Evolutionary conservation across 2,888 invertebrate genomes (phyloP).

Genomic region (Nomada ruficornis): DNA sequence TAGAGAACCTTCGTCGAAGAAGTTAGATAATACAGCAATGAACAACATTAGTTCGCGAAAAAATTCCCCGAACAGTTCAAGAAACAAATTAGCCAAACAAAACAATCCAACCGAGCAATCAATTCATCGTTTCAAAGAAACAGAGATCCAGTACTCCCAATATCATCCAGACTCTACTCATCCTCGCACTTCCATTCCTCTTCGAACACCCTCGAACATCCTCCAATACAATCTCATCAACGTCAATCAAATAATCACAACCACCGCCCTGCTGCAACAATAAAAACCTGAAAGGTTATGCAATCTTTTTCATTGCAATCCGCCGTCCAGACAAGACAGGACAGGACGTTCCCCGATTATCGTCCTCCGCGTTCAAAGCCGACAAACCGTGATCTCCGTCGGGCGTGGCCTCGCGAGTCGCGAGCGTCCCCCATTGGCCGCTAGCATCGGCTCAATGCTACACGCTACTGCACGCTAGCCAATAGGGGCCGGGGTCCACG

Average conservation of each 20-base stretch:
- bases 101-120: too few species aligned
- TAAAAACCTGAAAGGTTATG: conserved; percentile 29
- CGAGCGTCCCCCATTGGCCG: conserved; percentile 42
- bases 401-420: conserved; percentile 23
- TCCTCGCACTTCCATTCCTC: too few species aligned
- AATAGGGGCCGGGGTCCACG: conserved; percentile 18
- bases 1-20: too few species aligned
- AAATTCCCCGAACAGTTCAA: too few species aligned
- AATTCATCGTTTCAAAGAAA: background rate
- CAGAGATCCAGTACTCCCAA: background rate
- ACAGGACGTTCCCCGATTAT: background rate
- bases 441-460: background rate
- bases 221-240: too few species aligned
- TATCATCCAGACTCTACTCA: background rate
- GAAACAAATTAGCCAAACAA: too few species aligned
- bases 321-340: background rate
- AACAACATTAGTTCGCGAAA: too few species aligned
- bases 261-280: background rate
- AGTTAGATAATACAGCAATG: too few species aligned
- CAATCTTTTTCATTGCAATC: conserved; percentile 26
- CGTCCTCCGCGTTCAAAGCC: background rate
- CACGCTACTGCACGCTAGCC: background rate
- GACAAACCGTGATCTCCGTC: background rate
- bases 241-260: background rate
- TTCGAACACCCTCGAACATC: too few species aligned